A percentile compares a stretch with the other conserved stretches of the same genome.
Evolutionary conservation across 2,113 vertebrate species (phyloP).

Genomic region (Mus pahari): DNA sequence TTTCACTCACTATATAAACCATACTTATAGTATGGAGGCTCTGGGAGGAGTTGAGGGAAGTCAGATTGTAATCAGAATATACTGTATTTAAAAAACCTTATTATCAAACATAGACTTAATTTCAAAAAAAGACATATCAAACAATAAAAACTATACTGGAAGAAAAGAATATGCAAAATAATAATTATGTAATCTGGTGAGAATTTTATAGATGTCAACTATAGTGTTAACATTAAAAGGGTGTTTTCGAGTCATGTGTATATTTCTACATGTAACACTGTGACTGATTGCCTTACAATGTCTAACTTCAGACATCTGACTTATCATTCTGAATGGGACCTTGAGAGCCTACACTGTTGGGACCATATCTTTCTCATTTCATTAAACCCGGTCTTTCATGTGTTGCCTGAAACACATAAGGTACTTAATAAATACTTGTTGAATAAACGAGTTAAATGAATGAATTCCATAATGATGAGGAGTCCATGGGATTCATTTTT

Average conservation of each 20-base stretch:
- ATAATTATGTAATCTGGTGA: constrained; percentile 43
- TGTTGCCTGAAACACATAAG: background rate
- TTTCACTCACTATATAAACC: no score
- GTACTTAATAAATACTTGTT: constrained; percentile 26
- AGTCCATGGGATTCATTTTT: background rate
- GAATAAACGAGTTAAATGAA: constrained; percentile 10
- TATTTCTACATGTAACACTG: background rate
- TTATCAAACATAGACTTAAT: background rate
- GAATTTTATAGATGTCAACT: constrained; percentile 36
- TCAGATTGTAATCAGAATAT: no score
- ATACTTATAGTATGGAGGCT: no score
- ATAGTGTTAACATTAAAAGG: background rate
- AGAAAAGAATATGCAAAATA: constrained; percentile 47
- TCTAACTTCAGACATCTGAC: background rate
- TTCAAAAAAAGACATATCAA: background rate
- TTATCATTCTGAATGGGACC: background rate
- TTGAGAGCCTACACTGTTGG: background rate
- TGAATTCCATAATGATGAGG: background rate
- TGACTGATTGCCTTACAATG: constrained; percentile 2
- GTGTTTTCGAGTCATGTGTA: constrained; percentile 24
- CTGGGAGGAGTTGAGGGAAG: no score
- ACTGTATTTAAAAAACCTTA: no score
- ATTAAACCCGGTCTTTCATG: background rate
- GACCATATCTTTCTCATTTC: background rate
- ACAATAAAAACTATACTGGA: background rate